Conservation (phyloP, 2,113 vertebrate genomes). For the Copsychus sechellarum region DNA sequence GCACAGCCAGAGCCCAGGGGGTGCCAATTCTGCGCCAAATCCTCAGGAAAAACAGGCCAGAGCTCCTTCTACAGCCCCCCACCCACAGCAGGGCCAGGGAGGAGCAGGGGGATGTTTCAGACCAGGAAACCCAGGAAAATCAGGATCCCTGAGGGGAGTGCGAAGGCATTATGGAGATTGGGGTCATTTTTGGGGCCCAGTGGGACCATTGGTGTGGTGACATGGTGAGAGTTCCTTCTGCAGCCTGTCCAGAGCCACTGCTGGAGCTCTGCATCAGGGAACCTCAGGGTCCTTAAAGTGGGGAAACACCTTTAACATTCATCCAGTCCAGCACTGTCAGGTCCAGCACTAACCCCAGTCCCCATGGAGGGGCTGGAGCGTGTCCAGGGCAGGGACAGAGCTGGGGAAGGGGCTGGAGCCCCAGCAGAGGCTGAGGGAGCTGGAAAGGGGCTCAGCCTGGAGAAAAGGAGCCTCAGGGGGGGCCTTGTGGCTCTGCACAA, state of each 20-base stretch:
- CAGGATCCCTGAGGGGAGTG: fast-evolving
- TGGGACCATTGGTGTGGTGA: neutral
- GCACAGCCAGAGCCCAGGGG: neutral
- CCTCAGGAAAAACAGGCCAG: neutral
- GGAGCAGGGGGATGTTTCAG: neutral
- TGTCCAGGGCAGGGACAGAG: no score
- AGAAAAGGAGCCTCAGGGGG: no score
- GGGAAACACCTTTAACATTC: neutral
- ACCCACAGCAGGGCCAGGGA: neutral
- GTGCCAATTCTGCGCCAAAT: neutral
- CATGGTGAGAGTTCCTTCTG: neutral
- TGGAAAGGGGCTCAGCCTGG: no score
- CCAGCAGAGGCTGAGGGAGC: no score
- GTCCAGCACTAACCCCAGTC: no score
- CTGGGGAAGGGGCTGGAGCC: no score
- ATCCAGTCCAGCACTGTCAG: neutral
- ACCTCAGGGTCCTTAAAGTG: neutral
- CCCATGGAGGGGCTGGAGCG: neutral
- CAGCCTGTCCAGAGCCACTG: neutral
- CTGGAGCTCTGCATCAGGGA: neutral
- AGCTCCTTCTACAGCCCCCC: neutral
- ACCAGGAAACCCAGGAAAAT: neutral
- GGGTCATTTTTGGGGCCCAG: neutral
- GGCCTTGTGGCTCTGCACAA: no score
- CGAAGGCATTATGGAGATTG: neutral